Evolutionary conservation across 2,113 vertebrate species (phyloP), one percentile per base, ranked within the genome.

Genomic region (Dipodomys ordii): DNA sequence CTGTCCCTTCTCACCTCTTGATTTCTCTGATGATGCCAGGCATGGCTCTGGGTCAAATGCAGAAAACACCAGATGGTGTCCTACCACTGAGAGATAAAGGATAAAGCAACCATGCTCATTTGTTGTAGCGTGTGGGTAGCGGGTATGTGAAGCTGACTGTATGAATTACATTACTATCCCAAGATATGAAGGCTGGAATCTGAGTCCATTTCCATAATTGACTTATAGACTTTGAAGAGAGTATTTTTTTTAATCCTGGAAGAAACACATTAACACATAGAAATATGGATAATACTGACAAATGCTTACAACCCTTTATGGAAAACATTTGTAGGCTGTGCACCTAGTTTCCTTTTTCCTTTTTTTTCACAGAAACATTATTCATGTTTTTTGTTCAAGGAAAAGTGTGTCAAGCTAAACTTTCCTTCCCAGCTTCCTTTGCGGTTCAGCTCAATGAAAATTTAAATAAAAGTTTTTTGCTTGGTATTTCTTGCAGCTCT

Each of bases 31-130:
- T 78, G 68, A 80, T 77, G 49, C 73, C 87, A 89, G 60, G 53
- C 19, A 12, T 46, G 32, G 67, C 92, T 83, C 67, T 84, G 64
- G 25, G 64, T 90, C 81, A 78, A 81, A 93, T 28, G 35, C 28
- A 18, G 46, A 80, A 81, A 87, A 84, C n/a, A 49, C 68, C 84
- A 96, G 96, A 87, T 94, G 90, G 82, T 96, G 77, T 49, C 57
- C 32, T 6, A 71, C 20, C 80, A 60, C 78, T 76, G 49, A 80
- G 53, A 69, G 79, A 94, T 27, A 83, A 49, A 67, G 30, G 64
- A 60, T 57, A 92, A 90, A 46, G 65, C 71, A 73, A 76, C 2
- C 2, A 78, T 69, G 44, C 44, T 67, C 74, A 81, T 73, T 84
- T 77, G 76, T 73, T 30, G 39, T 72, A 86, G 49, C 27, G 44